phyloP scores from a whole-genome alignment of 2,113 vertebrate species.

The Chrysochloris asiatica region DNA sequence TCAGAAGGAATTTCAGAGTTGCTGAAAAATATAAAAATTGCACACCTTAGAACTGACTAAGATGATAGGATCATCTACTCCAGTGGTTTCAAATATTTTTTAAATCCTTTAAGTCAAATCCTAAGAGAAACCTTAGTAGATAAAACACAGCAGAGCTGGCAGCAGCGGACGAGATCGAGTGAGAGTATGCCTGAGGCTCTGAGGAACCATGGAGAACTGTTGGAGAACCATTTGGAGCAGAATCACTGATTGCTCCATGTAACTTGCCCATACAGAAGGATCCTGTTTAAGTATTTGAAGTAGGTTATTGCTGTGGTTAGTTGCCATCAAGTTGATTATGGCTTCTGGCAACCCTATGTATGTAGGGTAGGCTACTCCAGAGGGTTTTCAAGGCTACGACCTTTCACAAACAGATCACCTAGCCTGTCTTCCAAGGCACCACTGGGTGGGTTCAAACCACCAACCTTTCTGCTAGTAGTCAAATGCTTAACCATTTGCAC shows the following conservation, averaged over 20 bases:
- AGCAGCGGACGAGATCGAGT: background rate
- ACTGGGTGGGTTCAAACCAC: no score
- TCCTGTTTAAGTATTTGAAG: background rate
- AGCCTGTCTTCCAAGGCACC: no score
- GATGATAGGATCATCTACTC: background rate
- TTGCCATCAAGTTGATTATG: background rate
- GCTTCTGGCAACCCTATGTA: background rate
- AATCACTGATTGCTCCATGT: background rate
- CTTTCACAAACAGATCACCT: background rate
- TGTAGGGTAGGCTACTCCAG: background rate
- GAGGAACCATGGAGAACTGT: background rate
- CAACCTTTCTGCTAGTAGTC: no score
- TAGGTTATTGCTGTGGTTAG: background rate
- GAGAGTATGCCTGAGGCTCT: background rate
- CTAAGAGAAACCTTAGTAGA: background rate
- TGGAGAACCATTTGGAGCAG: background rate
- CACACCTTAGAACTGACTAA: background rate
- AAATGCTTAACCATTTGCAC: background rate
- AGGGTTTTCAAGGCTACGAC: background rate
- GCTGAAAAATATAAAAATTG: slow-evolving; percentile 30
- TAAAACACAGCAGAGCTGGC: background rate
- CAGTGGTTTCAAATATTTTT: slow-evolving; percentile 20
- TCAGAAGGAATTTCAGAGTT: slow-evolving; percentile 6
- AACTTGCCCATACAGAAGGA: background rate
- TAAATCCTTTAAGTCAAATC: slow-evolving; percentile 16